phyloP scores from a whole-genome alignment of 2,888 invertebrate genomes.

The Rotaria socialis region DNA sequence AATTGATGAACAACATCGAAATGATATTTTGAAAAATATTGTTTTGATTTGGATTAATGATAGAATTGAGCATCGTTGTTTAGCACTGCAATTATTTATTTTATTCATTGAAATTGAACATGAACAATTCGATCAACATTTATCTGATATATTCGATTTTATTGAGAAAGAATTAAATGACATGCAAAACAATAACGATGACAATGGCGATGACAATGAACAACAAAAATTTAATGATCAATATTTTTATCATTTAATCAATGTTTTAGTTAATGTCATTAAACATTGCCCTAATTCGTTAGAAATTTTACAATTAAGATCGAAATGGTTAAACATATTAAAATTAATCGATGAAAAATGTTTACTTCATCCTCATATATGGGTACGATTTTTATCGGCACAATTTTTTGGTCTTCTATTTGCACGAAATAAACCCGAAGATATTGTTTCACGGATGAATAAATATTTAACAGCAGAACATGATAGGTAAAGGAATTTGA shows the following conservation, averaged over 20 bases:
- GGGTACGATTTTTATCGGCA: neutral
- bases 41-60: constrained; percentile 2
- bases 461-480: neutral
- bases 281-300: neutral
- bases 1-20: constrained; percentile 17
- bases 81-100: neutral
- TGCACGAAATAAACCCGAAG: neutral
- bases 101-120: constrained; percentile 4
- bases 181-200: neutral
- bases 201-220: neutral
- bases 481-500: no score
- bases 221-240: neutral
- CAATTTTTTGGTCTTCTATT: neutral
- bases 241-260: constrained; percentile 13
- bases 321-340: neutral
- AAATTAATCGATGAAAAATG: constrained; percentile 32
- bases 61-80: constrained; percentile 17
- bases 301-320: neutral
- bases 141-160: neutral
- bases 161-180: neutral
- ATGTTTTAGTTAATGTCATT: neutral
- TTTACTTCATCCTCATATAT: constrained; percentile 15
- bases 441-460: neutral
- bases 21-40: neutral
- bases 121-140: constrained; percentile 2